Percentiles rank a stretch among this genome's conserved stretches.
phyloP scores from a whole-genome alignment of 2,797 vertebrate genomes.

The Spatula clypeata region DNA sequence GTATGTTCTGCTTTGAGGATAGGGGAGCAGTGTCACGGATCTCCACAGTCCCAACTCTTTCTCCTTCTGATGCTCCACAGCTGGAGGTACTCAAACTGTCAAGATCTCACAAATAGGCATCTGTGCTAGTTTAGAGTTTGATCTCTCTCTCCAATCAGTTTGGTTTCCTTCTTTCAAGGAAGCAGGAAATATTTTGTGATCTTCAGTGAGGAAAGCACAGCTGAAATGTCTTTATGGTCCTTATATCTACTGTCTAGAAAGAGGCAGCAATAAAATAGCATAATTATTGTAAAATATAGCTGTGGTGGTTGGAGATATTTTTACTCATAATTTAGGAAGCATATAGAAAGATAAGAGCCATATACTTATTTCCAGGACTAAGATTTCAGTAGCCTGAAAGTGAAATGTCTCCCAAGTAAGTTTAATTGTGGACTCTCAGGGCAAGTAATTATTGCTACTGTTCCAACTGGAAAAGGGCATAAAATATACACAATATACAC shows the following conservation, averaged over 20 bases:
- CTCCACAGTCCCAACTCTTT: neutral
- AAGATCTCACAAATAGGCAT: neutral
- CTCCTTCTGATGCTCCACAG: neutral
- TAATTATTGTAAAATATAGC: neutral
- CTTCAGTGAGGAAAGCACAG: neutral
- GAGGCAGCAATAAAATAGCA: neutral
- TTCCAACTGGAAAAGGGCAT: neutral
- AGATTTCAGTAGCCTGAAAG: neutral
- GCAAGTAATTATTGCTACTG: neutral
- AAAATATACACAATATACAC: neutral
- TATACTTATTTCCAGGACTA: neutral
- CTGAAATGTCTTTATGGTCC: neutral
- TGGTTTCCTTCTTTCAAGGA: neutral
- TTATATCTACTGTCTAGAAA: neutral
- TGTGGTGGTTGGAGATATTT: neutral
- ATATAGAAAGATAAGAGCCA: neutral
- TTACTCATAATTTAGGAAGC: neutral
- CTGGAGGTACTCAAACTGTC: neutral
- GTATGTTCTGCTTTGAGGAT: fast-evolving
- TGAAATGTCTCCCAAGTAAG: neutral
- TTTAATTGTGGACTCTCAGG: neutral
- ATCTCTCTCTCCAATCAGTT: neutral
- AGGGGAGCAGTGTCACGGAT: neutral
- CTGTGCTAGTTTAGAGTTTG: neutral
- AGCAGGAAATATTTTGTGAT: neutral